Base-by-base conservation (phyloP, 2,888 invertebrate species). In the Andrena dorsata region DNA sequence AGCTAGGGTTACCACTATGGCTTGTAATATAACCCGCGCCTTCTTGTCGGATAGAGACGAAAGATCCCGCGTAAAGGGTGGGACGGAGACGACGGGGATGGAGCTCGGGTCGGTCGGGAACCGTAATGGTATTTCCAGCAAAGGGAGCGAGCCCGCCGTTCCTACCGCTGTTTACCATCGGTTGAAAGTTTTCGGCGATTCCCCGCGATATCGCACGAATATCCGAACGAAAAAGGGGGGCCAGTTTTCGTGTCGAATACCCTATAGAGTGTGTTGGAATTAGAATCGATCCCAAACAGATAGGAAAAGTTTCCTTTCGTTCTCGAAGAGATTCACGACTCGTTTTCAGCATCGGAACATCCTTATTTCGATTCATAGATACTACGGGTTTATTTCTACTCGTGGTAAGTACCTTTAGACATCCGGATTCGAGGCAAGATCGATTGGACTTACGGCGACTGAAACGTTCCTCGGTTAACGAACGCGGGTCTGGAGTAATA, bases 1-100 rank as follows among this genome's bases (percentile, higher is more conserved):
- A 89, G 90, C 86, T 91, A 91, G 88, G 90, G 90, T 92, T 92
- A 92, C 92, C 92, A 90, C 90, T 90, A 91, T 90, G 89, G 89
- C 84, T 83, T 90, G 92, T 92, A 92, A 92, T 90, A 90, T 90
- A 91, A 92, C 89, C 90, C 88, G 84, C 77, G 85, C 76, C 83
- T 80, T 86, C 79, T 81, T 75, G 73, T 26, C 66, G 66, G 71
- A 69, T 53, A 75, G 73, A 70, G 75, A 74, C 41, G 28, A 63
- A 63, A 78, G 65, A 70, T 41, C 41, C 58, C 26, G n/a, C 5
- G 76, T 28, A 53, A 61, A 72, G 28, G 58, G 70, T 58, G 71
- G 10, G 66, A 70, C 69, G 74, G 23, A 32, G 49, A 47, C 51
- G 76, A 68, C 26, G 65, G 72, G 79, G 66, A 74, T 60, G 75